Evolutionary conservation across 2,888 invertebrate genomes (phyloP).

Genomic region (Cephus runcator): DNA sequence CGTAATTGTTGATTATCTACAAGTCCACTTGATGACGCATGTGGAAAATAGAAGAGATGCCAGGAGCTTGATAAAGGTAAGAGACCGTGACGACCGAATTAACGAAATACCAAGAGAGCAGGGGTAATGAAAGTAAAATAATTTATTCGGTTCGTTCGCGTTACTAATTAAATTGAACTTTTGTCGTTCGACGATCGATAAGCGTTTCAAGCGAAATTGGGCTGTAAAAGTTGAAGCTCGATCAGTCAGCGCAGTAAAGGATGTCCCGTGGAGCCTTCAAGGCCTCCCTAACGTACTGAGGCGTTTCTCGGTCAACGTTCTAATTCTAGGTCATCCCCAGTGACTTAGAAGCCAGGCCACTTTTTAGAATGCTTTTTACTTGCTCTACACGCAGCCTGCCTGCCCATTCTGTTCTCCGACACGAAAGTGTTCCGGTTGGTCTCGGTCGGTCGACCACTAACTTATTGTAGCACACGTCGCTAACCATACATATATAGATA

Average conservation of each 20-base stretch:
- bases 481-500: not conserved
- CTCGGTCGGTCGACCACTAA: conserved; percentile 25
- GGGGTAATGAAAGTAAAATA: not conserved
- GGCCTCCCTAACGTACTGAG: not conserved
- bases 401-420: conserved; percentile 1
- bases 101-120: not conserved
- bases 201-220: not conserved
- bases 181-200: not conserved
- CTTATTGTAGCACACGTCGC: conserved; percentile 18
- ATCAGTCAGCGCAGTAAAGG: not conserved
- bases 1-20: not conserved
- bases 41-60: not conserved
- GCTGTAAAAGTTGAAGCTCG: not conserved
- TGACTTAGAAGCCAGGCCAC: not conserved
- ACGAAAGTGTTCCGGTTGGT: conserved; percentile 25
- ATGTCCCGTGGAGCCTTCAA: not conserved
- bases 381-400: not conserved
- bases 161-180: no score
- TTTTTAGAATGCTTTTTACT: not conserved
- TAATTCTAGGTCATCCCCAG: not conserved
- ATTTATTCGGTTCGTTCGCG: not conserved
- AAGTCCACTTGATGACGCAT: not conserved
- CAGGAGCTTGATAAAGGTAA: not conserved
- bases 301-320: not conserved
- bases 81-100: not conserved